Conservation (phyloP, 2,797 vertebrate species). For the Basileuterus tristriatus region DNA sequence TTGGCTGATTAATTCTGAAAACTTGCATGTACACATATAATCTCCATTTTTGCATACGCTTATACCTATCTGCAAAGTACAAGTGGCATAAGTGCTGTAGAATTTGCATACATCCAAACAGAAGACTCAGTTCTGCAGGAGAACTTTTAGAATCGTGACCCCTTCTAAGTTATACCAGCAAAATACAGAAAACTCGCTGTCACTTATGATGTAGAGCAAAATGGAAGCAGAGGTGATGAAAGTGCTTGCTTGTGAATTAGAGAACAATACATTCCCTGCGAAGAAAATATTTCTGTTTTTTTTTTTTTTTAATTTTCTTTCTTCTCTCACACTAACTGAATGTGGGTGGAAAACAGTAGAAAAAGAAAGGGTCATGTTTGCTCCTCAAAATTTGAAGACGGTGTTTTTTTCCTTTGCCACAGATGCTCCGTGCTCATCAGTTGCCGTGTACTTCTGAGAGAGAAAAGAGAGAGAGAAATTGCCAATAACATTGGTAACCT, state of each 20-base stretch:
- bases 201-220: constrained; percentile 17
- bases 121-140: background rate
- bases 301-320: background rate
- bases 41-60: constrained; percentile 43
- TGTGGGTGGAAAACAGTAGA: constrained; percentile 46
- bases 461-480: constrained; percentile 63
- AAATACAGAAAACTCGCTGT: background rate
- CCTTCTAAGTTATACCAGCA: background rate
- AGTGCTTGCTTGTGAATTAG: background rate
- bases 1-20: constrained; percentile 24
- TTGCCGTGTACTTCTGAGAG: constrained; percentile 61
- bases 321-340: constrained; percentile 17
- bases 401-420: constrained; percentile 53
- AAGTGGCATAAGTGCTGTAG: background rate
- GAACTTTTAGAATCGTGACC: background rate
- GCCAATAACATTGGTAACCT: constrained; percentile 74
- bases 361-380: constrained; percentile 64
- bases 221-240: constrained; percentile 1
- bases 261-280: constrained; percentile 29
- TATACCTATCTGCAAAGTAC: constrained; percentile 52
- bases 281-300: background rate
- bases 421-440: constrained; percentile 61
- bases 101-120: constrained; percentile 39
- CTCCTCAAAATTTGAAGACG: constrained; percentile 59
- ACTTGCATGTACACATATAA: constrained; percentile 23